Evolutionary conservation across 2,113 vertebrate species (phyloP).

Genomic region (Gracilinanus agilis): DNA sequence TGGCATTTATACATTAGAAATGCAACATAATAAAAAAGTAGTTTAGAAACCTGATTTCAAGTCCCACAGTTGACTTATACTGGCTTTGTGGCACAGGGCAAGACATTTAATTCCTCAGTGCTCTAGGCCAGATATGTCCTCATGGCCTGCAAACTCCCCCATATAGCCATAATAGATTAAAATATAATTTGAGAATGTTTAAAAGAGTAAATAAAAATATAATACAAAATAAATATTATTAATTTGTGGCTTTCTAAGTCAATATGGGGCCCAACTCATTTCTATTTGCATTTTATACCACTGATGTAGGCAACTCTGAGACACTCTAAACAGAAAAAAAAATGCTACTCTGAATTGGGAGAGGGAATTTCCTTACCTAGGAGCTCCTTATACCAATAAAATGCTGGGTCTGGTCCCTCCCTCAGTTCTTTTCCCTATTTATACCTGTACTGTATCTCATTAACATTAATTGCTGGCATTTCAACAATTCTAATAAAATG

Average conservation of each 20-base stretch:
- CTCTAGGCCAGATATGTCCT: too few relatives aligned
- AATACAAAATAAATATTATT: too few relatives aligned
- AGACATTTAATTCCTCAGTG: too few relatives aligned
- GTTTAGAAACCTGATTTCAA: neutral
- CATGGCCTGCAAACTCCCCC: too few relatives aligned
- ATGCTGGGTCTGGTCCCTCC: neutral
- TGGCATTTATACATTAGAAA: neutral
- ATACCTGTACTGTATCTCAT: neutral
- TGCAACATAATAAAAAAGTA: neutral
- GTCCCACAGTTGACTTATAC: too few relatives aligned
- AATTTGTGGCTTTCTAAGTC: too few relatives aligned
- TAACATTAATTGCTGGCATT: slow-evolving; percentile 22
- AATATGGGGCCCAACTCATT: too few relatives aligned
- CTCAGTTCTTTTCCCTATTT: neutral
- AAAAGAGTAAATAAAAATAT: too few relatives aligned
- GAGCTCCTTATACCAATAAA: neutral
- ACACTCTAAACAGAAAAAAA: neutral
- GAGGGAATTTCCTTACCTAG: neutral
- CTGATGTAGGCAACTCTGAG: neutral
- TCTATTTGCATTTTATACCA: too few relatives aligned
- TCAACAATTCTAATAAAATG: slow-evolving; percentile 25
- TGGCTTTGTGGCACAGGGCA: too few relatives aligned
- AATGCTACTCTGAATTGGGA: neutral
- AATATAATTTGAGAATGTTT: too few relatives aligned
- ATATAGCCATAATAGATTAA: too few relatives aligned